Conservation (phyloP, 2,113 vertebrate genomes). For the Mesoclemmys tuberculata region DNA sequence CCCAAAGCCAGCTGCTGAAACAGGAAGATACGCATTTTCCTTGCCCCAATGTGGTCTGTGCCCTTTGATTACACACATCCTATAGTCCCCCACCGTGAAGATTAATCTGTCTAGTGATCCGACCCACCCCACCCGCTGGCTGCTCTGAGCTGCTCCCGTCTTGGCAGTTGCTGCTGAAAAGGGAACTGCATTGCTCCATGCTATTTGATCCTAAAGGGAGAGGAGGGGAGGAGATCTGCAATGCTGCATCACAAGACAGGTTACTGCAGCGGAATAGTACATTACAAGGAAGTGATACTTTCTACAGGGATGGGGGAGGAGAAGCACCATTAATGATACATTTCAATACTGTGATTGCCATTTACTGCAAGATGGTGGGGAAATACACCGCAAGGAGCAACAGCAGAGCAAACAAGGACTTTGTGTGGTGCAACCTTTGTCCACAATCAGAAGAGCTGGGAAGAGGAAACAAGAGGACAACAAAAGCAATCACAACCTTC, state of each 20-base stretch:
- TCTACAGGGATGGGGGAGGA: neutral
- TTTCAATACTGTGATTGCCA: fast-evolving
- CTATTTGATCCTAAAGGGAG: neutral
- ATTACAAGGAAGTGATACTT: fast-evolving
- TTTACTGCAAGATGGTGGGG: conserved; percentile 32
- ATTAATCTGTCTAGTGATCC: conserved; percentile 41
- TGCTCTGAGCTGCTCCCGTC: conserved; percentile 46
- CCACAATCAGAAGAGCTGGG: neutral
- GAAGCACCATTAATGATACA: fast-evolving
- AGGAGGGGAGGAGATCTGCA: conserved; percentile 62
- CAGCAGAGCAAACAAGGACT: neutral
- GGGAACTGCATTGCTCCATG: conserved; percentile 19
- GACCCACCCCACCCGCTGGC: conserved; percentile 56
- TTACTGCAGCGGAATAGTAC: conserved; percentile 55
- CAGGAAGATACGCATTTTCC: conserved; percentile 29
- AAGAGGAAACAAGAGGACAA: conserved; percentile 21
- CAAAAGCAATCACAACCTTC: conserved; percentile 36
- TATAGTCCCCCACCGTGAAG: neutral
- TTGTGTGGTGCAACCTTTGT: conserved; percentile 18
- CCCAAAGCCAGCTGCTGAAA: conserved; percentile 4
- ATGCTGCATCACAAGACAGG: conserved; percentile 50
- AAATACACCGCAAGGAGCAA: fast-evolving
- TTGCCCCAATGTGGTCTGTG: neutral
- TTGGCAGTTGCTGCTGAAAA: conserved; percentile 52
- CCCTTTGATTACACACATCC: neutral